Conservation (phyloP, 2,113 vertebrate genomes). For the Dascyllus trimaculatus region DNA sequence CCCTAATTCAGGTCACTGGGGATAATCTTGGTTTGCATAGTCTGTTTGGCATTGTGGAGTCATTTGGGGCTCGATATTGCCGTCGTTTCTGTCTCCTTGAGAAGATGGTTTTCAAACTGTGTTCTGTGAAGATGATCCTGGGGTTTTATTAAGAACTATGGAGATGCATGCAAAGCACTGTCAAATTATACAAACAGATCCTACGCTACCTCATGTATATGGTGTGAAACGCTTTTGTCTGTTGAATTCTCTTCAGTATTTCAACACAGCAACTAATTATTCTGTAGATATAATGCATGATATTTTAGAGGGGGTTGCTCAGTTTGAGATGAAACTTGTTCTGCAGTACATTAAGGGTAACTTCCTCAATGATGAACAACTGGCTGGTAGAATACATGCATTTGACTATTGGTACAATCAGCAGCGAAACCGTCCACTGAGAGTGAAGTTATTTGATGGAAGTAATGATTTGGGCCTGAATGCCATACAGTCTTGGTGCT, state of each 20-base stretch:
- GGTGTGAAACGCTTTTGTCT: conserved; percentile 39
- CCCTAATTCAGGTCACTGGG: conserved; percentile 1
- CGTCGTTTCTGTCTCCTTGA: conserved; percentile 27
- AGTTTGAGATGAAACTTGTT: conserved; percentile 19
- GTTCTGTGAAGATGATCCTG: conserved; percentile 22
- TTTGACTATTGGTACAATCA: conserved; percentile 21
- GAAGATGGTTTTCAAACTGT: conserved; percentile 25
- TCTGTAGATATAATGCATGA: conserved; percentile 57
- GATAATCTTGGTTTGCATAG: conserved; percentile 13
- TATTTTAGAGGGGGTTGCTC: conserved; percentile 43
- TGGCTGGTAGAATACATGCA: conserved; percentile 21
- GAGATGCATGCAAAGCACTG: background rate
- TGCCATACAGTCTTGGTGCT: conserved; percentile 49
- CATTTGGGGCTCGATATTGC: conserved; percentile 1
- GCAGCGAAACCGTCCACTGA: background rate
- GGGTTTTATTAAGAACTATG: background rate
- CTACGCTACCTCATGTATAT: conserved; percentile 21
- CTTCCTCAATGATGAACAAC: conserved; percentile 11
- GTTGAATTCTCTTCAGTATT: conserved; percentile 43
- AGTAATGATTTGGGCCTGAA: conserved; percentile 50
- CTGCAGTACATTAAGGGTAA: conserved; percentile 14
- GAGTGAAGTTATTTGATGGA: conserved; percentile 14
- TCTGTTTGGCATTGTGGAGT: background rate
- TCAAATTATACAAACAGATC: background rate
- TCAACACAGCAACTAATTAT: conserved; percentile 39